Evolutionary conservation across 2,797 vertebrate genomes (phyloP), one percentile per base, ranked within the genome.

Genomic region (Leucoraja ocellata): DNA sequence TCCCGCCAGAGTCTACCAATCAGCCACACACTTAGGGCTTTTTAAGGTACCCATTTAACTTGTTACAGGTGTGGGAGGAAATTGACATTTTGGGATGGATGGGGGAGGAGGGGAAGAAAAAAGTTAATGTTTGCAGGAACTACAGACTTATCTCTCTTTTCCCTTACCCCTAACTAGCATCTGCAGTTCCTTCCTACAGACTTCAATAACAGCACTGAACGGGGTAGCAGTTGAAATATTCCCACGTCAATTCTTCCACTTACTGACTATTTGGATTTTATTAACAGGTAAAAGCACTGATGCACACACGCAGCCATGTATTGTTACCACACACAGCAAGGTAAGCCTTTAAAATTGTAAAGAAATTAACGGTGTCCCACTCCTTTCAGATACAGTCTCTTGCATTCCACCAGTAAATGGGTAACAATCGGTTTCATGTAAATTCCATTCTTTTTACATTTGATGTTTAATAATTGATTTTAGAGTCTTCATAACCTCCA

Each of bases 301-400:
- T 94, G 96, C 97, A 95, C 98, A 98, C 94, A 96, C 95, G 0
- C 98, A 98, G 95, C 97, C 98, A 58, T 98, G 98, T 95, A 97
- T 97, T 93, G 93, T 97, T 93, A 97, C 96, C 63, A 98, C 98
- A 1, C 98, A 98, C 96, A 99, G 97, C 96, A 99, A 99, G 98
- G 99, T 99, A 93, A 96, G 96, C 94, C 39, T 18, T 36, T 16
- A 9, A 39, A 11, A 73, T 9, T 74, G 23, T 2, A 74, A 36
- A 6, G 4, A 71, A 83, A 58, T 65, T 86, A 28, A 32, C 9
- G 4, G 16, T 16, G 0, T 4, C 78, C 36, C 25, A 58, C 9
- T 8, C 11, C 54, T 46, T 81, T 54, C 46, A 83, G 46, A 4
- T 11, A 5, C 46, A 9, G 9, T 28, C 46, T 46, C 16, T 18